A percentile compares a stretch with the other conserved stretches of the same genome.
phyloP scores from a whole-genome alignment of 1,140 invertebrate genomes.

The Habropoda laboriosa region DNA sequence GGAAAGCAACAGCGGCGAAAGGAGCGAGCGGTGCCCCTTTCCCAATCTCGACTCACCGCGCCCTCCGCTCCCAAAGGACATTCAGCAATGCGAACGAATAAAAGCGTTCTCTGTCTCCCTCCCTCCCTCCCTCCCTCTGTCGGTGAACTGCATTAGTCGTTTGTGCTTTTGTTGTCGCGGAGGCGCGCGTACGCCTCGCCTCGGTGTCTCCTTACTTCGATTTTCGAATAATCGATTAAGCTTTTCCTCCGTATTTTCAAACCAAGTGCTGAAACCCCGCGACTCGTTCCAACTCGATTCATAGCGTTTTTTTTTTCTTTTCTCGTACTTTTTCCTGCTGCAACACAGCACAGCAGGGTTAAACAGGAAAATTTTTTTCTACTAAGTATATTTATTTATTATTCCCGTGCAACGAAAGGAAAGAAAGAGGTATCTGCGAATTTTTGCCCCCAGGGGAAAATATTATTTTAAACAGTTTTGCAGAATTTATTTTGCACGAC shows the following conservation, averaged over 20 bases:
- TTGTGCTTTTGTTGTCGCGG: slow-evolving; percentile 44
- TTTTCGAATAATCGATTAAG: slow-evolving; percentile 52
- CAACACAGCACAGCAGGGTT: neutral
- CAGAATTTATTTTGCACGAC: slow-evolving; percentile 7
- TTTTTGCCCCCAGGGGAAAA: neutral
- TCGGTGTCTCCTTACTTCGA: slow-evolving; percentile 52
- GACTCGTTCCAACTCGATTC: neutral
- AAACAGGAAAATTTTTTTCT: neutral
- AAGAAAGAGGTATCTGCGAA: neutral
- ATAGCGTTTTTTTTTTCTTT: too few relatives aligned
- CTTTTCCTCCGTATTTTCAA: slow-evolving; percentile 13
- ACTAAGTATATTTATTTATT: too few relatives aligned
- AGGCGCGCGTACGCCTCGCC: slow-evolving; percentile 30
- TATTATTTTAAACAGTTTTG: neutral
- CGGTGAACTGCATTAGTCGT: slow-evolving; percentile 65
- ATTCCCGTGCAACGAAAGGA: too few relatives aligned
- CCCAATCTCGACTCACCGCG: slow-evolving; percentile 64
- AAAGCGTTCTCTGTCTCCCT: slow-evolving; percentile 36
- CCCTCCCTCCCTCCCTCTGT: slow-evolving; percentile 9
- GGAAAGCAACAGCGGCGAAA: slow-evolving; percentile 66
- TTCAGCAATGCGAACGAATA: slow-evolving; percentile 64
- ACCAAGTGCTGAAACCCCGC: neutral
- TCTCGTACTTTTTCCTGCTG: too few relatives aligned
- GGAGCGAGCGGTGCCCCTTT: slow-evolving; percentile 63
- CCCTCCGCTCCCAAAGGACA: slow-evolving; percentile 62